Evolutionary conservation across 2,113 vertebrate genomes (phyloP), one percentile per base, ranked within the genome.

Genomic region (Urocolius indicus): DNA sequence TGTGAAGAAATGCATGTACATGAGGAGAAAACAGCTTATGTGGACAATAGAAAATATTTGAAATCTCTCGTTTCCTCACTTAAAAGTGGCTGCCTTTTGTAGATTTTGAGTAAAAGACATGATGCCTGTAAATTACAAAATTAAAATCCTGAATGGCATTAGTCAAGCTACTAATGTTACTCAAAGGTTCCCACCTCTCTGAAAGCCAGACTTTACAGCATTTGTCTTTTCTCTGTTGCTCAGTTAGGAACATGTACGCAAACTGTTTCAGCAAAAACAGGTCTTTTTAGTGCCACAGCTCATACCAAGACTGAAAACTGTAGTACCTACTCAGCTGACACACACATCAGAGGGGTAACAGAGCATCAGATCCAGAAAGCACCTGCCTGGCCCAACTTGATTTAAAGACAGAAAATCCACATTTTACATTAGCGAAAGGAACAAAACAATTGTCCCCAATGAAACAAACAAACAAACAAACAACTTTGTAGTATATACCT

Each of bases 221-320:
- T n/a, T 84, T 32, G 11, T 66, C 36, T 86, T 61, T 46, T 26
- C n/a, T n/a, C 36, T 86, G n/a, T n/a, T 45, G 58, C 55, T 84
- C 13, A 0, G 23, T 58, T 45, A 59, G 45, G 38, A 71, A 18
- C n/a, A 38, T 1, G 2, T 26, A 32, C 0, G 1, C 54, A 76
- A 85, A 34, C 17, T 10, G 16, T 16, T 43, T 2, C 6, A 86
- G 63, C 63, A 49, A 59, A 79, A 49, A 69, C 17, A 49, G 32
- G 19, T 82, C 46, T 78, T 52, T 46, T 54, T 13, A 9, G 79
- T 0, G 2, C 9, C 68, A 73, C 30, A 48, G 34, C 46, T 83
- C 41, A 45, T 51, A 55, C 27, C 54, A 57, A 52, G 48, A 21
- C 26, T 77, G 22, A 45, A 5, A 23, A 30, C 26, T 7, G 57